Conservation (phyloP, 2,113 vertebrate genomes). For the Cairina moschata region DNA sequence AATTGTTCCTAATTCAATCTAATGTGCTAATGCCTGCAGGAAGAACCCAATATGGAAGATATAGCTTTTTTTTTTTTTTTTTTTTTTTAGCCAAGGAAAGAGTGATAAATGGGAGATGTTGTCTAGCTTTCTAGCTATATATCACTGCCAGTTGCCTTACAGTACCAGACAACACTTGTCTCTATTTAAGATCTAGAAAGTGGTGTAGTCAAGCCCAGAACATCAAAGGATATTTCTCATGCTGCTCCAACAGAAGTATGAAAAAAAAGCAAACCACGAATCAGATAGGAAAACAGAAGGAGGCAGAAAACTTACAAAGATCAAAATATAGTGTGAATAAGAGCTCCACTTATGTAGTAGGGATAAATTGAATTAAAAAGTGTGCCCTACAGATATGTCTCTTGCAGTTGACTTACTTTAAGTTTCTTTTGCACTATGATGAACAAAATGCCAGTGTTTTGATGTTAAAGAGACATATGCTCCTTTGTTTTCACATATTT, state of each 20-base stretch:
- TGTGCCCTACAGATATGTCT: background rate
- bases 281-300: background rate
- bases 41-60: background rate
- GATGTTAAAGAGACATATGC: background rate
- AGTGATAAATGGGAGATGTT: background rate
- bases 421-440: background rate
- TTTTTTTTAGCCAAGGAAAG: background rate
- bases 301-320: background rate
- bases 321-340: background rate
- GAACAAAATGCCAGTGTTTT: background rate
- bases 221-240: background rate
- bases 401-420: background rate
- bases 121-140: background rate
- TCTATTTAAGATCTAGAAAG: background rate
- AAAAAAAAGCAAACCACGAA: background rate
- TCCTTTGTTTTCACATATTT: background rate
- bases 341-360: background rate
- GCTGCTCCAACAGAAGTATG: background rate
- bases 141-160: background rate
- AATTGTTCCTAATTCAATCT: background rate
- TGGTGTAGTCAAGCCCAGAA: background rate
- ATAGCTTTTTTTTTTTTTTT: background rate
- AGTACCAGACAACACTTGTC: background rate
- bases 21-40: background rate
- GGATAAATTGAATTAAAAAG: background rate